A percentile compares a stretch with the other conserved stretches of the same genome.
These are phyloP conservation scores for Seladonia tumulorum DNA, from an alignment of 2,888 invertebrate species.

Conservation along the genomic window DNA sequence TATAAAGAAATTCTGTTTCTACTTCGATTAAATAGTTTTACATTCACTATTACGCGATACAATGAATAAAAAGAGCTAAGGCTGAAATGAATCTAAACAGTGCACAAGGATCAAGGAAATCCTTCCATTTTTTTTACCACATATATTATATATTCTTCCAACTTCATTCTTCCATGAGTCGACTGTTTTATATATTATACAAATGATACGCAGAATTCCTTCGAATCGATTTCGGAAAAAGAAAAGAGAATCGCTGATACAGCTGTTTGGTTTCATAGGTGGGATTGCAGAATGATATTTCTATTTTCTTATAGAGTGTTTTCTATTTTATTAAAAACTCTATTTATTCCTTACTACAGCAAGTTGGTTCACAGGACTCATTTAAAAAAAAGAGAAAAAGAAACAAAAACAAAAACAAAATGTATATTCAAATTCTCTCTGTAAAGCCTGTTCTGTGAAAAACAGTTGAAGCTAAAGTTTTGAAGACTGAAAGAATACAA, in stretches of 20 bases:
- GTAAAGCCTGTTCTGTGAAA: not conserved
- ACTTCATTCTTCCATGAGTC: constrained; percentile 23
- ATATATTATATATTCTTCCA: constrained; percentile 17
- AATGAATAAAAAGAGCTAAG: not conserved
- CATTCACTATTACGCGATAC: not conserved
- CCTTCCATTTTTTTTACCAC: constrained; percentile 4
- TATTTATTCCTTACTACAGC: constrained; percentile 1
- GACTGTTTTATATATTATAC: constrained; percentile 20
- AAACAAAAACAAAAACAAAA: not conserved
- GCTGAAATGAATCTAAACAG: not conserved
- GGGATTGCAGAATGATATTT: constrained; percentile 13
- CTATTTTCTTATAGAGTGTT: constrained; percentile 45
- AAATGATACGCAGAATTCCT: not conserved
- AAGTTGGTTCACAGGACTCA: not conserved
- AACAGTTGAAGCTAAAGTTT: not conserved
- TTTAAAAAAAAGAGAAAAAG: not conserved
- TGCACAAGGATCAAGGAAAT: not conserved
- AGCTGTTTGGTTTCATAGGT: constrained; percentile 24
- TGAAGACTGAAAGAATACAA: constrained; percentile 10
- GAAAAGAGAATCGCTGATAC: not conserved
- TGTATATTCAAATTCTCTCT: not conserved
- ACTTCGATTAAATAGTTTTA: not conserved
- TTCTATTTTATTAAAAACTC: constrained; percentile 19
- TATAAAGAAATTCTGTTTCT: not conserved
- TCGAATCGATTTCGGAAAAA: not conserved